Evolutionary conservation across 2,888 invertebrate genomes (phyloP).

Genomic region (Brachycybe producta): DNA sequence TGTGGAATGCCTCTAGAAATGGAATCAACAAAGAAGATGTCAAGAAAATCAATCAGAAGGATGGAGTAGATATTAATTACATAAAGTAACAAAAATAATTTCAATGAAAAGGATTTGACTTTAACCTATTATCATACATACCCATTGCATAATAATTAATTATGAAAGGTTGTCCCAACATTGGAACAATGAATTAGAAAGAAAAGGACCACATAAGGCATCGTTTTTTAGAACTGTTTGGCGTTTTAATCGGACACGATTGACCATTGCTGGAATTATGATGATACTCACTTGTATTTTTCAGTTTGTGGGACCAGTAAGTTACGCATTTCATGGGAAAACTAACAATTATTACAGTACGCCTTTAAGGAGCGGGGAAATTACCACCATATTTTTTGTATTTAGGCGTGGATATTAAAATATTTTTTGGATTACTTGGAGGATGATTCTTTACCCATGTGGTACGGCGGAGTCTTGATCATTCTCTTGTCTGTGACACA

Average conservation of each 20-base stretch:
- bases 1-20: constrained; percentile 33
- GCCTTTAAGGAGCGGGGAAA: not conserved
- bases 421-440: constrained; percentile 25
- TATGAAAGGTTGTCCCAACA: constrained; percentile 27
- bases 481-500: constrained; percentile 28
- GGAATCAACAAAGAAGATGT: constrained; percentile 6
- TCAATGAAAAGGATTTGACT: not conserved
- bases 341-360: not conserved
- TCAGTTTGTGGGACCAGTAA: constrained; percentile 35
- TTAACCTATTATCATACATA: not conserved
- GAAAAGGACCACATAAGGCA: constrained; percentile 28
- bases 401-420: constrained; percentile 24
- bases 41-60: not conserved
- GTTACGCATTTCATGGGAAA: constrained; percentile 19
- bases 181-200: constrained; percentile 33
- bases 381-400: not conserved
- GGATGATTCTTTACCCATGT: constrained; percentile 25
- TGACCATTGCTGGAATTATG: constrained; percentile 29
- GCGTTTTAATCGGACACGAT: constrained; percentile 31
- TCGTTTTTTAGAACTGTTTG: constrained; percentile 32
- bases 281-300: constrained; percentile 29
- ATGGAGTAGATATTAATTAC: constrained; percentile 4
- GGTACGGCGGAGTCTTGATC: constrained; percentile 29
- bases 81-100: not conserved
- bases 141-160: not conserved